Conservation (phyloP, 2,797 vertebrate species). For the Simalia tracyae region DNA sequence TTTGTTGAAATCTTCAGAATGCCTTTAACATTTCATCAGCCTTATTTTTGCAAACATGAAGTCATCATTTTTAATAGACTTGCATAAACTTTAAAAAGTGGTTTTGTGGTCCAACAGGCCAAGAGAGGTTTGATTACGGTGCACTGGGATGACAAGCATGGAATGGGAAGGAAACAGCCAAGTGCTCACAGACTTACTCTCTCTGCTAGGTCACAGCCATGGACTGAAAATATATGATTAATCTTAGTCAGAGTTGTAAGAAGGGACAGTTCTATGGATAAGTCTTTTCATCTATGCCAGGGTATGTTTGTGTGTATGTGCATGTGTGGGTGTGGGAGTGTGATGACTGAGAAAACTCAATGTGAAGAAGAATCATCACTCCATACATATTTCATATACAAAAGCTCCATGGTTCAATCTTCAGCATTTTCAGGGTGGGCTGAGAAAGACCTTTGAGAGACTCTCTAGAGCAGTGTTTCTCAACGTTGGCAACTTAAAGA, state of each 20-base stretch:
- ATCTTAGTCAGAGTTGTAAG: neutral
- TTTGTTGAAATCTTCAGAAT: neutral
- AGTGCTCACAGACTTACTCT: neutral
- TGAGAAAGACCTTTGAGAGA: neutral
- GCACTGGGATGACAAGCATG: neutral
- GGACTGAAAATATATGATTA: neutral
- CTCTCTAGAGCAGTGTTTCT: neutral
- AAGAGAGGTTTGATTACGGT: neutral
- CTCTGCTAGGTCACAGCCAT: neutral
- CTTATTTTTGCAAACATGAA: conserved; percentile 15
- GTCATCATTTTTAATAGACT: conserved; percentile 9
- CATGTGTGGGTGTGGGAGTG: neutral
- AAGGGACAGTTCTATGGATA: neutral
- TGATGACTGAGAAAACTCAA: neutral
- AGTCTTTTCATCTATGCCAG: neutral
- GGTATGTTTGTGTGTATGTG: neutral
- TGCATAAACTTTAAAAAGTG: conserved; percentile 24
- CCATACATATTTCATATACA: neutral
- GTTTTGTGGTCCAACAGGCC: conserved; percentile 20
- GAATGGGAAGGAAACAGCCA: conserved; percentile 6
- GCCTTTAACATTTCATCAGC: neutral
- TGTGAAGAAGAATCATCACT: neutral
- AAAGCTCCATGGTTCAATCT: neutral
- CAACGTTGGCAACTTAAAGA: neutral
- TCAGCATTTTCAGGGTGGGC: neutral